Conservation (phyloP, 2,888 invertebrate genomes). For the Bursaphelenchus okinawaensis region DNA sequence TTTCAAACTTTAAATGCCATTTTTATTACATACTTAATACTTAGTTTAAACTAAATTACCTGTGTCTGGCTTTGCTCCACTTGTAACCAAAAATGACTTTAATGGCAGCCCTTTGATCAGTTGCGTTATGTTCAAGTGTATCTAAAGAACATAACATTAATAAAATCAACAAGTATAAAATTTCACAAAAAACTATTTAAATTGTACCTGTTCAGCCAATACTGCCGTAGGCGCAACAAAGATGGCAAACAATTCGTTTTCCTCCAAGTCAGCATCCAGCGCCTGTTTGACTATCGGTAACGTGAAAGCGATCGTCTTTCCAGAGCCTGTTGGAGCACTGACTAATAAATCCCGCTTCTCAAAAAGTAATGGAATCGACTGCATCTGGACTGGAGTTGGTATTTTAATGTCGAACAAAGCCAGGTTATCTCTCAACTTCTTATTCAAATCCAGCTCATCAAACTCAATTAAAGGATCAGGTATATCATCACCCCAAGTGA, state of each 20-base stretch:
- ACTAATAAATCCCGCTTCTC: constrained; percentile 71
- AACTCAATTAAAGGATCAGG: constrained; percentile 50
- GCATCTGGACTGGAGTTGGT: constrained; percentile 86
- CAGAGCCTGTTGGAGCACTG: constrained; percentile 90
- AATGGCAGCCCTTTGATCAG: neutral
- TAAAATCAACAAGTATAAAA: constrained; percentile 2
- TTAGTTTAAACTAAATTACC: neutral
- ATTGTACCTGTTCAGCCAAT: constrained; percentile 76
- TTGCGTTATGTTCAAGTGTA: neutral
- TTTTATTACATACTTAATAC: too few relatives aligned
- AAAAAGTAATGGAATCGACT: constrained; percentile 81
- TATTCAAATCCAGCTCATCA: constrained; percentile 28
- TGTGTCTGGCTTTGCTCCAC: neutral
- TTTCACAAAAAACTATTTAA: too few relatives aligned
- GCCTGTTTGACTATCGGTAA: constrained; percentile 78
- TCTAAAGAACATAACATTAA: neutral
- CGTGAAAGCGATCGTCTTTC: constrained; percentile 90
- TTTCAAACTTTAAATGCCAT: too few relatives aligned
- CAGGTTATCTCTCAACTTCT: constrained; percentile 24
- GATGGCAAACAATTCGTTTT: constrained; percentile 66
- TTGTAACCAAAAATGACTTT: neutral
- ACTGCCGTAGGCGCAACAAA: constrained; percentile 88
- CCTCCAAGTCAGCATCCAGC: constrained; percentile 56
- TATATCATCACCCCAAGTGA: constrained; percentile 48
- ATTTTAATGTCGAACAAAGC: constrained; percentile 52